These are phyloP conservation scores for Agriopis aurantiaria DNA, from an alignment of 2,888 invertebrate genomes.

Conservation along the genomic window DNA sequence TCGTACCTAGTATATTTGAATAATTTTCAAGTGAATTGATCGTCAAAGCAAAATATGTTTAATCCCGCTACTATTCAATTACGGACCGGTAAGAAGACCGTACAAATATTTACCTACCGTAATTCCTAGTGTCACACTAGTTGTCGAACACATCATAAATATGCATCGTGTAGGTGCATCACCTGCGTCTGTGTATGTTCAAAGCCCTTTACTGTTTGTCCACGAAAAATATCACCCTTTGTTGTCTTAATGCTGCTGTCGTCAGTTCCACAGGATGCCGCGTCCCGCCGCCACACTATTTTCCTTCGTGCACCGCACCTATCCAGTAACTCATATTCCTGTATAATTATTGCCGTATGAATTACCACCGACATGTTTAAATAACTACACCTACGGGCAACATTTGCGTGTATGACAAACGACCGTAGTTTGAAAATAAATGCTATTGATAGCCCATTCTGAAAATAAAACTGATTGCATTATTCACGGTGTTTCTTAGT, in stretches of 20 bases:
- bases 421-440: constrained; percentile 23
- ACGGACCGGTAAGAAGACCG: constrained; percentile 58
- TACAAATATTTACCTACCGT: constrained; percentile 73
- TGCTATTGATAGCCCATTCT: constrained; percentile 16
- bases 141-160: constrained; percentile 82
- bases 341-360: constrained; percentile 30
- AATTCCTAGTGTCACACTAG: constrained; percentile 73
- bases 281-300: constrained; percentile 51
- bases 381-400: constrained; percentile 23
- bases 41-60: constrained; percentile 21
- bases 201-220: constrained; percentile 77
- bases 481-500: neutral
- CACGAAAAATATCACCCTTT: constrained; percentile 81
- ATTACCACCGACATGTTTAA: constrained; percentile 24
- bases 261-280: constrained; percentile 54
- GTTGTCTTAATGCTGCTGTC: constrained; percentile 73
- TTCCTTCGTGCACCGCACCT: constrained; percentile 33
- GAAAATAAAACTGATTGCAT: constrained; percentile 12
- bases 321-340: constrained; percentile 24
- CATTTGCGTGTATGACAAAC: constrained; percentile 25
- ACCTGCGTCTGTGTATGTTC: constrained; percentile 72
- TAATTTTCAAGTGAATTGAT: constrained; percentile 32
- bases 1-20: constrained; percentile 25
- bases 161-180: constrained; percentile 77
- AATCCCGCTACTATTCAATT: constrained; percentile 28